Evolutionary conservation across 1,140 invertebrate species (phyloP), one percentile per base, ranked within the genome.

Genomic region (Drosophila pseudoananassae): DNA sequence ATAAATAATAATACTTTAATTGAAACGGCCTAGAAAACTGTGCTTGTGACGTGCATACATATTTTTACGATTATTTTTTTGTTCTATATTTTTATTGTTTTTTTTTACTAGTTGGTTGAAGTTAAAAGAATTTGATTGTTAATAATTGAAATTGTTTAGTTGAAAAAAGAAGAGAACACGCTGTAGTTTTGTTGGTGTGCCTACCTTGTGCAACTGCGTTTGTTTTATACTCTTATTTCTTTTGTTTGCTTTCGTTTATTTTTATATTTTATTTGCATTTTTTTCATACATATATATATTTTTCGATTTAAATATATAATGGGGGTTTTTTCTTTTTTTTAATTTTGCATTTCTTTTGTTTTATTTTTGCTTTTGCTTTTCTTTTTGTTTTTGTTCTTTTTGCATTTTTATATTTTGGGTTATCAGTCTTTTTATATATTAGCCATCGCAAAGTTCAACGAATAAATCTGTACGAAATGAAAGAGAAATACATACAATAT

Each of bases 391-490:
- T 75, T 64, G 60, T 54, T 83, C 77, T 64, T 65, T 43, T 85
- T 60, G 73, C 49, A 64, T 65, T 78, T 68, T 43, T 43, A 43
- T 43, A 71, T 74, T 84, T 84, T 78, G 76, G 77, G 70, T 82
- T 85, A 78, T 87, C 90, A 91, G 89, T 91, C 90, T 87, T 87
- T 43, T 87, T 91, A 91, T 91, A 91, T 91, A 91, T 91, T 91
- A 91, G 90, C 90, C 90, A 91, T 91, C 89, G 90, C 90, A 91
- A 91, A 91, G 90, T 91, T 91, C 90, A 91, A 91, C 90, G 90
- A 91, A 91, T 91, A 91, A 87, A 91, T 91, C 90, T 91, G 90
- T 91, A 83, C 83, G 83, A 87, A 87, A 87, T 87, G 83, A 88
- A 88, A 88, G 83, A 88, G 83, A 88, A 88, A 88, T 79, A 83